phyloP scores from a whole-genome alignment of 2,797 vertebrate genomes.

The Micropoecilia bifurca region DNA sequence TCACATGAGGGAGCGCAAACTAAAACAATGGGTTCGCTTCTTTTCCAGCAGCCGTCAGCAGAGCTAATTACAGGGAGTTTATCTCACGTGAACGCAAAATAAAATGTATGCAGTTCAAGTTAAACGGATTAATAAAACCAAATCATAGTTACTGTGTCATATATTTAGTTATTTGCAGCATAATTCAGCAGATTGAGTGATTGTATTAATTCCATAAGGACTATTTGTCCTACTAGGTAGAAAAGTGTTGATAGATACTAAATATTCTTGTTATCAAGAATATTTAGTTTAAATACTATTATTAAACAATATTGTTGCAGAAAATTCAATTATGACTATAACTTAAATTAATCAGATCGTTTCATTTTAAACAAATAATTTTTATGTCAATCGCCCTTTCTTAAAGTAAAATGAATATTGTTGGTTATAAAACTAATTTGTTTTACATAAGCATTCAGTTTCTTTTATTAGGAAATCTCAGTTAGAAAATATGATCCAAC shows the following conservation, averaged over 20 bases:
- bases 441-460: not conserved
- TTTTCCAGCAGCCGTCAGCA: too few relatives aligned
- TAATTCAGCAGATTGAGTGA: not conserved
- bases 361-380: not conserved
- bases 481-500: not conserved
- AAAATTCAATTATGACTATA: not conserved
- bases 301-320: not conserved
- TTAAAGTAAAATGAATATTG: not conserved
- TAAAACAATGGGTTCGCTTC: not conserved
- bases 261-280: not conserved
- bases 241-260: not conserved
- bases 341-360: not conserved
- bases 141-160: not conserved
- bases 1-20: constrained; percentile 20
- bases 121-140: not conserved
- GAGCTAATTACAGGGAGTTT: not conserved
- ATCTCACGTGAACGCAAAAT: not conserved
- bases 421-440: not conserved
- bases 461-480: not conserved
- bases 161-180: not conserved
- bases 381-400: not conserved
- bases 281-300: not conserved
- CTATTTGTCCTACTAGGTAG: not conserved
- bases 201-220: not conserved
- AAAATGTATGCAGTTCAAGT: not conserved